These are phyloP conservation scores for Aldrovandia affinis DNA, from an alignment of 2,797 vertebrate genomes.

Conservation along the genomic window DNA sequence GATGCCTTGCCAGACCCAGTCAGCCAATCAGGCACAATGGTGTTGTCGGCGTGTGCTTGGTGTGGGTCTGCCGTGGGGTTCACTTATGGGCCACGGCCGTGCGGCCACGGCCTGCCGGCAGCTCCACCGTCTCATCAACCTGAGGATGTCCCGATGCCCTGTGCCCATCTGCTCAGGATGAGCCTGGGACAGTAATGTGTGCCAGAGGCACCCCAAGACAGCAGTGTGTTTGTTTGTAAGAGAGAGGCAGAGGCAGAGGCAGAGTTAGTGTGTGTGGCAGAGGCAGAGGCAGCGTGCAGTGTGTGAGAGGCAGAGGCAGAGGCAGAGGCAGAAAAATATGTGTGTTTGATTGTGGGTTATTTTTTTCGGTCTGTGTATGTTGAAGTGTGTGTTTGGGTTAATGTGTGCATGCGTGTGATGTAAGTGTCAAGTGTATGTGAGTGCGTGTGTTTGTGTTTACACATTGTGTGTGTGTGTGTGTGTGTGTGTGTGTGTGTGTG, in stretches of 20 bases:
- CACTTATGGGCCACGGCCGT: neutral
- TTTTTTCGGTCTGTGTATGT: neutral
- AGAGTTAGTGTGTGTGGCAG: no score
- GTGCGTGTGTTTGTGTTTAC: neutral
- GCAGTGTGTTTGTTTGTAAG: neutral
- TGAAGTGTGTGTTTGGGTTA: neutral
- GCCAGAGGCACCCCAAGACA: neutral
- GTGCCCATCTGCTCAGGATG: neutral
- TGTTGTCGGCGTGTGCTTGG: neutral
- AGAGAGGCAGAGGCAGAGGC: no score
- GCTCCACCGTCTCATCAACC: neutral
- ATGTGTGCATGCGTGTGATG: neutral
- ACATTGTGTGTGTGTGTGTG: neutral
- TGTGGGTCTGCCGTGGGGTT: neutral
- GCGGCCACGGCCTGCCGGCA: neutral
- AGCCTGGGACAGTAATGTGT: neutral
- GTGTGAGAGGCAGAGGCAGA: no score
- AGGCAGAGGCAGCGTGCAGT: no score
- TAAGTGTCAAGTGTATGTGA: neutral
- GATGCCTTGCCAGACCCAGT: neutral
- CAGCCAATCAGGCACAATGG: neutral
- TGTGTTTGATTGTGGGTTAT: neutral
- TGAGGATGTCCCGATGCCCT: no score
- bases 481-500: neutral
- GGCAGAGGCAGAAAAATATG: no score